phyloP scores from a whole-genome alignment of 2,888 invertebrate genomes.

The Malacosoma neustria region DNA sequence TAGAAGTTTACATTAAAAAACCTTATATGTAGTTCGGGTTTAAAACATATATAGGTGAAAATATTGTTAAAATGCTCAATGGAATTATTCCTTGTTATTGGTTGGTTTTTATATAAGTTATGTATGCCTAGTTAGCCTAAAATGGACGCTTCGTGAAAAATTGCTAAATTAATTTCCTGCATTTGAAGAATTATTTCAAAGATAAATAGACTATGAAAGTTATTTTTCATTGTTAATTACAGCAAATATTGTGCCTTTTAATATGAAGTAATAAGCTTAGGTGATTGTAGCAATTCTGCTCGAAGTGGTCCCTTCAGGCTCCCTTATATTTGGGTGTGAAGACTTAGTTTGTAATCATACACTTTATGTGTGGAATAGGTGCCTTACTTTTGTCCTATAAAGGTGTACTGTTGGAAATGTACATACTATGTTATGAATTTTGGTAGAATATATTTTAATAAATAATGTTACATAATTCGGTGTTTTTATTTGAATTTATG shows the following conservation, averaged over 20 bases:
- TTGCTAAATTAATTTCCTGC: too few relatives aligned
- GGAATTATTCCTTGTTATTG: slow-evolving; percentile 38
- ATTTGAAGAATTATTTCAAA: too few relatives aligned
- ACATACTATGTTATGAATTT: slow-evolving; percentile 68
- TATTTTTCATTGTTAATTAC: too few relatives aligned
- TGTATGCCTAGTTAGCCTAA: slow-evolving; percentile 30
- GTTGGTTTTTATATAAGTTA: slow-evolving; percentile 42
- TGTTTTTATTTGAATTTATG: too few relatives aligned
- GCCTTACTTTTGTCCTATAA: slow-evolving; percentile 57
- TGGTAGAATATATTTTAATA: slow-evolving; percentile 65
- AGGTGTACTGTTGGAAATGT: slow-evolving; percentile 67
- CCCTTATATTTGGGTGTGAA: slow-evolving; percentile 30
- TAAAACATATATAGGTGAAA: slow-evolving; percentile 3
- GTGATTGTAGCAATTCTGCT: too few relatives aligned
- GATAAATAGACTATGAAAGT: too few relatives aligned
- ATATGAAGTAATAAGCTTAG: too few relatives aligned
- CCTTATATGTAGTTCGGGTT: slow-evolving; percentile 1
- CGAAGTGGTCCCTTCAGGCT: too few relatives aligned
- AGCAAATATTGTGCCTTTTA: too few relatives aligned
- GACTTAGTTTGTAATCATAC: slow-evolving; percentile 13
- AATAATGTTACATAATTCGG: slow-evolving; percentile 51
- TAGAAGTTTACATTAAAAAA: slow-evolving; percentile 13
- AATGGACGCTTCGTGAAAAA: too few relatives aligned
- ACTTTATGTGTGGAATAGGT: slow-evolving; percentile 36
- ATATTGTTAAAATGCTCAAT: slow-evolving; percentile 50